phyloP scores from a whole-genome alignment of 2,797 vertebrate species.

The Pseudochirops corinnae region DNA sequence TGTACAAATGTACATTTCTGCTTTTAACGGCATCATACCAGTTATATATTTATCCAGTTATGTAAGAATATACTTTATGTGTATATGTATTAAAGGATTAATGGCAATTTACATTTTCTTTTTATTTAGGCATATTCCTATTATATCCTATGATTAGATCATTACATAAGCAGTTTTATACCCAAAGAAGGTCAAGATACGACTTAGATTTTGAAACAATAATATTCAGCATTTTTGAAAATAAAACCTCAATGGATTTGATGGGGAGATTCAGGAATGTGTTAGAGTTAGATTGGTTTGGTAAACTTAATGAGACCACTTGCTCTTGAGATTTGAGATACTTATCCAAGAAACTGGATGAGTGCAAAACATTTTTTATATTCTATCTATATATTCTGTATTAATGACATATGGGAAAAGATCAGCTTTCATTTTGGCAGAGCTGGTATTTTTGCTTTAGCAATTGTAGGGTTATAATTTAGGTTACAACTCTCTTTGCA shows the following conservation, averaged over 20 bases:
- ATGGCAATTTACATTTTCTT: not conserved
- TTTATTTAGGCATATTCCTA: slow-evolving; percentile 35
- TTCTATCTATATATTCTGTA: slow-evolving; percentile 69
- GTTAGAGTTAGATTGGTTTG: slow-evolving; percentile 72
- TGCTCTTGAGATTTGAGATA: slow-evolving; percentile 65
- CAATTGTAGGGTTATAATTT: slow-evolving; percentile 65
- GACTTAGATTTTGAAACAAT: slow-evolving; percentile 65
- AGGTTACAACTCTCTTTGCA: slow-evolving; percentile 60
- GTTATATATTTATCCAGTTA: slow-evolving; percentile 3
- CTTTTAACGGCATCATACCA: not conserved
- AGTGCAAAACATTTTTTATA: slow-evolving; percentile 72
- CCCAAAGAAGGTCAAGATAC: slow-evolving; percentile 70
- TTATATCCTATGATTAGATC: slow-evolving; percentile 38
- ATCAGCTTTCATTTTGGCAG: slow-evolving; percentile 64
- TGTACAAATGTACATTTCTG: not conserved
- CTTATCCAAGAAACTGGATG: slow-evolving; percentile 47
- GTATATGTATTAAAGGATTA: not conserved
- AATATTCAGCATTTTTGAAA: slow-evolving; percentile 60
- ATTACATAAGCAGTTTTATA: slow-evolving; percentile 52
- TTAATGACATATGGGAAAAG: slow-evolving; percentile 64
- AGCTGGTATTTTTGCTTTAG: slow-evolving; percentile 55
- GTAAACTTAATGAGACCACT: slow-evolving; percentile 72
- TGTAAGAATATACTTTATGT: not conserved
- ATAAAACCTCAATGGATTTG: slow-evolving; percentile 62
- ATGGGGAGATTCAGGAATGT: slow-evolving; percentile 58